These are phyloP conservation scores for Apantesis nais DNA, from an alignment of 2,888 invertebrate genomes.

Conservation along the genomic window DNA sequence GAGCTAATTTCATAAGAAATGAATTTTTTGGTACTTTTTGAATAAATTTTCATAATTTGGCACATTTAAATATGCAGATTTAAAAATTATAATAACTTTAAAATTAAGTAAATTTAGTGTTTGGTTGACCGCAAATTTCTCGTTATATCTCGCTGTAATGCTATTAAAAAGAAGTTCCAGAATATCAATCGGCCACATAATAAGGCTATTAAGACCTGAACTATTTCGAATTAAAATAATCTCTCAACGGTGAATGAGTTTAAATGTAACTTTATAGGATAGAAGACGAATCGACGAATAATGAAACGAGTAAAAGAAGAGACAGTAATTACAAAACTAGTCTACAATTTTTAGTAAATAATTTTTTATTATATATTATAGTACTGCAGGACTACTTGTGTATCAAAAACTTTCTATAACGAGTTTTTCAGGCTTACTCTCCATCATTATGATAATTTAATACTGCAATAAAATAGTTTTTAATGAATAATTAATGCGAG, in stretches of 20 bases:
- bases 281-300: background rate
- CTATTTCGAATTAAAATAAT: constrained; percentile 12
- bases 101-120: constrained; percentile 23
- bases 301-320: background rate
- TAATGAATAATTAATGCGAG: background rate
- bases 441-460: background rate
- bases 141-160: constrained; percentile 22
- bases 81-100: constrained; percentile 21
- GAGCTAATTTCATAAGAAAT: background rate
- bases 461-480: background rate
- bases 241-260: constrained; percentile 1
- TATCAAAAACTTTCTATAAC: background rate
- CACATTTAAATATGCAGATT: constrained; percentile 30
- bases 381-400: background rate
- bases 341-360: background rate
- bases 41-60: constrained; percentile 29
- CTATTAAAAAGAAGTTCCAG: constrained; percentile 23
- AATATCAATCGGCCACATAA: constrained; percentile 30
- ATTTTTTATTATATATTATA: background rate
- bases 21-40: constrained; percentile 1
- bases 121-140: constrained; percentile 20
- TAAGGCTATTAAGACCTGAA: constrained; percentile 9
- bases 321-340: background rate
- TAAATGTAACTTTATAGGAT: background rate
- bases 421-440: background rate